phyloP scores from a whole-genome alignment of 2,797 vertebrate genomes.

The Paguma larvata region DNA sequence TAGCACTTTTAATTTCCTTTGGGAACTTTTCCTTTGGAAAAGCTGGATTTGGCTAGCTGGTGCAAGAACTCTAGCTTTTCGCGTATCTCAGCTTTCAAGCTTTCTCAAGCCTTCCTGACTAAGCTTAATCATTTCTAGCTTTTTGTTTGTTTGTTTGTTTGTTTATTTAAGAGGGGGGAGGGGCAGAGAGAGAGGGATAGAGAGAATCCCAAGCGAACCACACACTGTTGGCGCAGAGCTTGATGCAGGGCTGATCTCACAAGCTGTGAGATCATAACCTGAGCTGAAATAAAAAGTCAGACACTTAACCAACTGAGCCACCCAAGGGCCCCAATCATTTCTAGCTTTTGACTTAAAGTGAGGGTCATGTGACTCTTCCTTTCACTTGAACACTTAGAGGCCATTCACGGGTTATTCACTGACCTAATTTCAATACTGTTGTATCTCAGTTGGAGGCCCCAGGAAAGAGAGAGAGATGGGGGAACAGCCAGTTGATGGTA shows the following conservation, averaged over 20 bases:
- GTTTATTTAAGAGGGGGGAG: no score
- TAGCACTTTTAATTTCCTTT: neutral
- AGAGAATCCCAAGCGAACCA: no score
- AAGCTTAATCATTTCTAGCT: neutral
- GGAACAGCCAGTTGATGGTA: neutral
- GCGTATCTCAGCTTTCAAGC: neutral
- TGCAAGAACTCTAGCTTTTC: neutral
- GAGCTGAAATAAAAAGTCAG: no score
- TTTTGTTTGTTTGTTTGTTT: neutral
- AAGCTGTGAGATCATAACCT: no score
- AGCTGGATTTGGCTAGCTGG: no score
- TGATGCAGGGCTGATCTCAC: no score
- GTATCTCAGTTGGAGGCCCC: neutral
- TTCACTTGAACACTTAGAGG: neutral
- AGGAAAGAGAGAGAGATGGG: neutral
- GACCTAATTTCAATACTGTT: neutral
- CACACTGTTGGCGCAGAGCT: no score
- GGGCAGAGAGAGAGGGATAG: no score
- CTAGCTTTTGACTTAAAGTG: neutral
- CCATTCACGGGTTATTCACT: neutral
- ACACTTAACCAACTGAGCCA: no score
- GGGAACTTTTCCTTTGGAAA: neutral
- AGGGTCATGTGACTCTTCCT: neutral
- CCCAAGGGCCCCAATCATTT: neutral
- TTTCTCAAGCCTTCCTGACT: neutral